Percentiles rank a stretch among this genome's conserved stretches.
Conservation (phyloP, 2,888 invertebrate genomes). For the Cheilosia grossa region DNA sequence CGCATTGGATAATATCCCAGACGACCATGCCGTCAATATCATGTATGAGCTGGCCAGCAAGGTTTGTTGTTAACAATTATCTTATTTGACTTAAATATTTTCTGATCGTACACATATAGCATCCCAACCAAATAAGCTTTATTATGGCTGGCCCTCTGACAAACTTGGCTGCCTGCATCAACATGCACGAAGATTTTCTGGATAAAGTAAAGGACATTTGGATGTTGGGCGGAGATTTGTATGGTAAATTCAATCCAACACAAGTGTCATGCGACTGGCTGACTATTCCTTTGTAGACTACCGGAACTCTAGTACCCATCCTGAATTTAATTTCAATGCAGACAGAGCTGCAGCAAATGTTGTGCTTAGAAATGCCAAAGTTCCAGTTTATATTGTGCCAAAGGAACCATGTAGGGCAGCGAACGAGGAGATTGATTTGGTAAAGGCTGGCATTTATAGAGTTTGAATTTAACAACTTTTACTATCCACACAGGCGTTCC, state of each 20-base stretch:
- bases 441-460: constrained; percentile 36
- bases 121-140: constrained; percentile 85
- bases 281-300: background rate
- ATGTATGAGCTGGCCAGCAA: constrained; percentile 85
- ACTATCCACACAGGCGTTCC: constrained; percentile 83
- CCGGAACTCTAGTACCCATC: constrained; percentile 79
- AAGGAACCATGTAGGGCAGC: constrained; percentile 86
- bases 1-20: constrained; percentile 81
- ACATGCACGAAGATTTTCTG: constrained; percentile 86
- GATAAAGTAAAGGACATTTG: constrained; percentile 87
- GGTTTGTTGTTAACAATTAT: constrained; percentile 79
- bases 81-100: background rate
- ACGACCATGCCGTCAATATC: constrained; percentile 85
- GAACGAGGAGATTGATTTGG: constrained; percentile 76
- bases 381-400: constrained; percentile 86
- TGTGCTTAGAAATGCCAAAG: constrained; percentile 85
- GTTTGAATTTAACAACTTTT: background rate
- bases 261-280: too few relatives aligned
- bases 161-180: constrained; percentile 89
- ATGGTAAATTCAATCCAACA: constrained; percentile 83
- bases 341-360: constrained; percentile 91
- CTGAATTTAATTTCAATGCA: constrained; percentile 89
- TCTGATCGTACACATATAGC: constrained; percentile 53
- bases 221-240: constrained; percentile 90
- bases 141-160: constrained; percentile 89